A percentile compares a stretch with the other conserved stretches of the same genome.
These are phyloP conservation scores for Heliocidaris tuberculata DNA, from an alignment of 35 echinoderm and acorn worm species.

Conservation along the genomic window DNA sequence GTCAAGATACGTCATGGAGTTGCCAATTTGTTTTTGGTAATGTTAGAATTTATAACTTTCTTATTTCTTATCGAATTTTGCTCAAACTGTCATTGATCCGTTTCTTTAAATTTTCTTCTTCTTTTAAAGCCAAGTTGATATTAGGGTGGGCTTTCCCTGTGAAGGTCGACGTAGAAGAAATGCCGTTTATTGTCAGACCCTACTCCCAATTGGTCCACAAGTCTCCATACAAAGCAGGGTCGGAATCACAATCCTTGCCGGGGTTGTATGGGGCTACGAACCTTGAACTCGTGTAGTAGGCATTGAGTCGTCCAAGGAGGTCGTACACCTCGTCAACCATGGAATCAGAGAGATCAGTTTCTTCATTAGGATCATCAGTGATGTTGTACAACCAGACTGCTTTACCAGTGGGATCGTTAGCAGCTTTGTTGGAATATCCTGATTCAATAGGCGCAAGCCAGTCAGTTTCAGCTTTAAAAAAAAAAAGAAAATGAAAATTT, in stretches of 20 bases:
- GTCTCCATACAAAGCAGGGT: background rate
- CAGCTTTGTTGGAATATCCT: background rate
- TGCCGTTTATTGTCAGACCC: background rate
- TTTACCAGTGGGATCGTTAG: background rate
- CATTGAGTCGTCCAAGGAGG: background rate
- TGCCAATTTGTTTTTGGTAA: no score
- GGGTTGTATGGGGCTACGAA: background rate
- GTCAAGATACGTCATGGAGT: no score
- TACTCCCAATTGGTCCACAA: conserved; percentile 24
- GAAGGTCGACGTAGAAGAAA: no score
- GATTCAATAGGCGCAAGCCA: conserved; percentile 24
- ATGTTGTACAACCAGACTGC: conserved; percentile 43
- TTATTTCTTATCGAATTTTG: no score
- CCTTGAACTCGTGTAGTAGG: background rate
- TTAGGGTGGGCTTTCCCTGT: no score
- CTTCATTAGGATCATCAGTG: background rate
- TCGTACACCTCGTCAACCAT: background rate
- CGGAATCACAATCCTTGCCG: conserved; percentile 5
- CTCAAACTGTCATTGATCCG: no score
- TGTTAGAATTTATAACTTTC: no score
- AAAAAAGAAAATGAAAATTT: background rate
- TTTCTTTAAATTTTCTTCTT: no score
- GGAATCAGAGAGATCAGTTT: conserved; percentile 3
- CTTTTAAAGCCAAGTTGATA: no score
- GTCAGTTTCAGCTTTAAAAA: background rate